These are phyloP conservation scores for Hemithea aestivaria DNA, from an alignment of 2,888 invertebrate genomes.

Conservation along the genomic window DNA sequence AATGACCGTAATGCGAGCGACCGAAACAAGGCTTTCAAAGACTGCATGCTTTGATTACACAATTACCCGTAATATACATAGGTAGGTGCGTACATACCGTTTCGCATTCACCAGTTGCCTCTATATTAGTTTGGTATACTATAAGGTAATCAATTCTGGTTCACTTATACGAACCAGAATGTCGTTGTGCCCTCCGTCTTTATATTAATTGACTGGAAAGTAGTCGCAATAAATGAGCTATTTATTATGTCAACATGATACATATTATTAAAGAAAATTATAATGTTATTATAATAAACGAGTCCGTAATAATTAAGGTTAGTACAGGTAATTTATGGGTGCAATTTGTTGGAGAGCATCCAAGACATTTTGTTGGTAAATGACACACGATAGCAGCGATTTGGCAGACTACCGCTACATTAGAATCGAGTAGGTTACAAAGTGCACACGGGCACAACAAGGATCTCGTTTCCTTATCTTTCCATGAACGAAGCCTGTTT, in stretches of 20 bases:
- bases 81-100: too few species aligned
- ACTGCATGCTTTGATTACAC: conserved; percentile 40
- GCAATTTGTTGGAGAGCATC: conserved; percentile 42
- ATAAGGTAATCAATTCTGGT: too few species aligned
- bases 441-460: conserved; percentile 29
- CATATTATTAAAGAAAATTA: conserved; percentile 4
- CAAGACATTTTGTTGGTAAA: conserved; percentile 43
- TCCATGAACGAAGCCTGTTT: conserved; percentile 11
- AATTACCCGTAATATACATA: too few species aligned
- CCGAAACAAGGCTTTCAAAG: too few species aligned
- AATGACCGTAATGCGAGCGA: conserved; percentile 45
- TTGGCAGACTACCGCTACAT: conserved; percentile 42
- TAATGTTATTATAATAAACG: conserved; percentile 9
- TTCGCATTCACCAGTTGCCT: too few species aligned
- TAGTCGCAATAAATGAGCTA: too few species aligned
- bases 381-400: conserved; percentile 47
- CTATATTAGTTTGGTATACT: too few species aligned
- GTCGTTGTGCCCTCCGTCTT: too few species aligned
- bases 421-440: conserved; percentile 34
- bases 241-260: too few species aligned
- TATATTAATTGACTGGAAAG: too few species aligned
- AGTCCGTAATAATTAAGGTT: conserved; percentile 36
- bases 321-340: conserved; percentile 37
- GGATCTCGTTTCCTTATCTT: conserved; percentile 39
- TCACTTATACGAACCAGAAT: too few species aligned